Percentiles rank a stretch among this genome's conserved stretches.
These are phyloP conservation scores for Phocides pigmalion DNA, from an alignment of 1,140 invertebrate genomes.

Conservation along the genomic window DNA sequence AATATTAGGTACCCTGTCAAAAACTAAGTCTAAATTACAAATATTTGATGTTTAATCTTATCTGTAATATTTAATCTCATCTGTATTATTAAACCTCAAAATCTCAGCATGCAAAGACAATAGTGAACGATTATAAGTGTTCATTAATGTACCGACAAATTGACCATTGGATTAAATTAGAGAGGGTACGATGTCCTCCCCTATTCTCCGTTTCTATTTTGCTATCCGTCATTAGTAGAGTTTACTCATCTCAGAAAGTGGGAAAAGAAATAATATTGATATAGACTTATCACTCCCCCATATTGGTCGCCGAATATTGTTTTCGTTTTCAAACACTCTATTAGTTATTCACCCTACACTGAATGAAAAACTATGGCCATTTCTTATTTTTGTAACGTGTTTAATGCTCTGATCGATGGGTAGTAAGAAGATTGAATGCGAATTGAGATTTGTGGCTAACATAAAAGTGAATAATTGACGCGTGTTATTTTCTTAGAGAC, in stretches of 20 bases:
- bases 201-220: slow-evolving; percentile 22
- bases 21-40: no score
- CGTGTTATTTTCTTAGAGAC: not conserved
- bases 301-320: slow-evolving; percentile 43
- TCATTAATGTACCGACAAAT: slow-evolving; percentile 15
- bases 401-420: slow-evolving; percentile 50
- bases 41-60: no score
- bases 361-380: slow-evolving; percentile 41
- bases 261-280: slow-evolving; percentile 39
- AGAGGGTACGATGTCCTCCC: slow-evolving; percentile 13
- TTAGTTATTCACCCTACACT: slow-evolving; percentile 67
- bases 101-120: no score
- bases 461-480: slow-evolving; percentile 31
- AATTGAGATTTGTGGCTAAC: slow-evolving; percentile 58
- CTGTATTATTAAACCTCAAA: no score
- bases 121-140: slow-evolving; percentile 14
- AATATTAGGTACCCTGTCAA: no score
- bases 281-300: slow-evolving; percentile 47
- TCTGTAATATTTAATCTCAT: no score
- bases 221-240: slow-evolving; percentile 29
- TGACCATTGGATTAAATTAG: slow-evolving; percentile 21
- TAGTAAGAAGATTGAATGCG: slow-evolving; percentile 49
- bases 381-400: slow-evolving; percentile 50
- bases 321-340: slow-evolving; percentile 46
- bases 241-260: slow-evolving; percentile 34